These are phyloP conservation scores for Callionymus lyra DNA, from an alignment of 2,113 vertebrate genomes.

Conservation along the genomic window DNA sequence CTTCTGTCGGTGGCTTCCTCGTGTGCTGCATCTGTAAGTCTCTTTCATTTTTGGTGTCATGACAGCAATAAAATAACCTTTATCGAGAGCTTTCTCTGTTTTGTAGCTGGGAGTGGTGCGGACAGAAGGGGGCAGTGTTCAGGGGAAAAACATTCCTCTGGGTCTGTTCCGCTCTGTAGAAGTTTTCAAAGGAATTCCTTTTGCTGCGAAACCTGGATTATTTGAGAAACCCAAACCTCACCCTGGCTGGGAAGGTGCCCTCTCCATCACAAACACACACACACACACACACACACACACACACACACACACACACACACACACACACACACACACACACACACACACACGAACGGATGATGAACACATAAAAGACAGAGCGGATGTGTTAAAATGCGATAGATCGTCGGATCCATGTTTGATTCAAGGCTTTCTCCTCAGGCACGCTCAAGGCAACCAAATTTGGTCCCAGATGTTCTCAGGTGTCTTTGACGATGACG, in stretches of 20 bases:
- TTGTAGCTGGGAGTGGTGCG: conserved; percentile 74
- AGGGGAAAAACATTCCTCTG: conserved; percentile 65
- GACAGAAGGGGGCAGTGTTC: conserved; percentile 79
- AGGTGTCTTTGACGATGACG: conserved; percentile 60
- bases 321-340: neutral
- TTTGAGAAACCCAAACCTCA: conserved; percentile 74
- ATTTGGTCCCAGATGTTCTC: conserved; percentile 69
- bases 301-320: neutral
- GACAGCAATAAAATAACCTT: neutral
- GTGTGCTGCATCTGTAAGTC: conserved; percentile 51
- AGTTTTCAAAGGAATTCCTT: conserved; percentile 83
- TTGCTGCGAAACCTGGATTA: conserved; percentile 65
- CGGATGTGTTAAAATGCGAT: no score
- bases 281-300: neutral
- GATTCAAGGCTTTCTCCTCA: conserved; percentile 37
- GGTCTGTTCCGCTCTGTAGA: conserved; percentile 65
- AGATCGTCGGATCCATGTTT: no score
- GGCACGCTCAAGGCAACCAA: conserved; percentile 65
- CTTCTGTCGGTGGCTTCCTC: conserved; percentile 47
- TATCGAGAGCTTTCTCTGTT: conserved; percentile 1
- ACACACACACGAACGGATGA: neutral
- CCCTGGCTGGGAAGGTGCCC: conserved; percentile 78
- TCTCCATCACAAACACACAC: neutral
- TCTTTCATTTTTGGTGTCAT: neutral
- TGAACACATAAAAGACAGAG: no score